These are phyloP conservation scores for Troglohyphantes excavatus DNA, from an alignment of 2,888 invertebrate species.

Conservation along the genomic window DNA sequence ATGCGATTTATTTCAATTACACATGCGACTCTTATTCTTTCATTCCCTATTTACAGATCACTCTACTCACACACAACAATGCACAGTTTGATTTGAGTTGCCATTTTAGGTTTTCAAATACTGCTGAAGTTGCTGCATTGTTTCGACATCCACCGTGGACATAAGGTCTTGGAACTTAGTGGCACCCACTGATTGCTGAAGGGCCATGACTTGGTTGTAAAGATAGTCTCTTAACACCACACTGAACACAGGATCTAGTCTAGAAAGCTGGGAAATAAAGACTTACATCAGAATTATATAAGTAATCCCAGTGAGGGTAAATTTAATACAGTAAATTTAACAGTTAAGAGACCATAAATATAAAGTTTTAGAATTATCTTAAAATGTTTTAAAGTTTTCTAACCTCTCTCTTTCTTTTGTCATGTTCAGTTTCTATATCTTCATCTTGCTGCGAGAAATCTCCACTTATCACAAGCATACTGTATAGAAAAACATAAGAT, in stretches of 20 bases:
- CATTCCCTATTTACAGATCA: slow-evolving; percentile 37
- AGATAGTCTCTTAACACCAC: slow-evolving; percentile 86
- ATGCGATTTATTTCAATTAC: slow-evolving; percentile 38
- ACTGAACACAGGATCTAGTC: slow-evolving; percentile 90
- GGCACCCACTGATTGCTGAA: slow-evolving; percentile 90
- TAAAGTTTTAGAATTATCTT: too few relatives aligned
- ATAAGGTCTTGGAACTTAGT: slow-evolving; percentile 89
- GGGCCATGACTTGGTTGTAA: slow-evolving; percentile 86
- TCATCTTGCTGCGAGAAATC: slow-evolving; percentile 82
- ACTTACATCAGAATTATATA: too few relatives aligned
- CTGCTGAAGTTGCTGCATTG: slow-evolving; percentile 86
- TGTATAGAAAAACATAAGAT: slow-evolving; percentile 63
- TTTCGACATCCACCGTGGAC: slow-evolving; percentile 88
- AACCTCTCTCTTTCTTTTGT: slow-evolving; percentile 81
- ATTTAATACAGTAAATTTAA: neutral
- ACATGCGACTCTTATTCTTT: slow-evolving; percentile 26
- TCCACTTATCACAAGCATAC: slow-evolving; percentile 57
- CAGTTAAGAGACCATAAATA: too few relatives aligned
- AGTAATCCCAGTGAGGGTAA: slow-evolving; percentile 82
- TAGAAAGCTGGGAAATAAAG: slow-evolving; percentile 84
- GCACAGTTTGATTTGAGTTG: neutral
- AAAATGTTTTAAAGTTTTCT: too few relatives aligned
- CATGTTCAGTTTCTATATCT: slow-evolving; percentile 88
- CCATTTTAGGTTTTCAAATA: slow-evolving; percentile 59
- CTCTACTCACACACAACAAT: slow-evolving; percentile 23